phyloP scores from a whole-genome alignment of 2,797 vertebrate genomes.

The Rhadinocentrus ornatus region DNA sequence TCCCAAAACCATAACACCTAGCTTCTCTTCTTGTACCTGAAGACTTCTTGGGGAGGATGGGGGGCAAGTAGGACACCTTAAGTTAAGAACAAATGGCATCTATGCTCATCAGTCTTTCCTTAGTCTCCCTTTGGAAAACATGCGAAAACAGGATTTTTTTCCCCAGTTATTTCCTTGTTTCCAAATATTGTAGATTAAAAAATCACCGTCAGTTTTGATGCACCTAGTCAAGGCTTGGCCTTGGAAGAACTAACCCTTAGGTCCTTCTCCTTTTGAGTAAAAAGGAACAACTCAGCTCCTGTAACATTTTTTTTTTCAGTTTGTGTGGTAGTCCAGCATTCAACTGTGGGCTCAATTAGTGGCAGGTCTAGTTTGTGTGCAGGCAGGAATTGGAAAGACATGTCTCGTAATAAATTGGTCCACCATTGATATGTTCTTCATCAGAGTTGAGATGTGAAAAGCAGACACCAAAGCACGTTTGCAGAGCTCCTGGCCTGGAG shows the following conservation, averaged over 20 bases:
- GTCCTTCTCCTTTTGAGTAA: slow-evolving; percentile 40
- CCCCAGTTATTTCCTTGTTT: slow-evolving; percentile 13
- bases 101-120: slow-evolving; percentile 25
- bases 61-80: slow-evolving; percentile 20
- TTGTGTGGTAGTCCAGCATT: slow-evolving; percentile 47
- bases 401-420: slow-evolving; percentile 59
- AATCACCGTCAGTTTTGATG: slow-evolving; percentile 32
- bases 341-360: slow-evolving; percentile 26
- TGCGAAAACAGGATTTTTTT: slow-evolving; percentile 39
- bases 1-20: slow-evolving; percentile 70
- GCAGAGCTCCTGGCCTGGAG: slow-evolving; percentile 38
- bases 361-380: slow-evolving; percentile 42
- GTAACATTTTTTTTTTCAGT: slow-evolving; percentile 29
- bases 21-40: slow-evolving; percentile 64
- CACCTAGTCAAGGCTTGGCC: slow-evolving; percentile 24
- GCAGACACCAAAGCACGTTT: slow-evolving; percentile 50
- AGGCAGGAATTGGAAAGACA: slow-evolving; percentile 66
- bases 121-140: slow-evolving; percentile 70
- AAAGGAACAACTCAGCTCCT: slow-evolving; percentile 12
- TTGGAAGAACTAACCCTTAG: slow-evolving; percentile 24
- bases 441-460: slow-evolving; percentile 47
- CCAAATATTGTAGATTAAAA: slow-evolving; percentile 32
- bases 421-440: slow-evolving; percentile 68
- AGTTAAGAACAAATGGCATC: slow-evolving; percentile 43
- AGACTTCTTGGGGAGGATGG: slow-evolving; percentile 33